A percentile compares a stretch with the other conserved stretches of the same genome.
Conservation (phyloP, 92 coral and sea anemone genomes). For the Nematostella vectensis region DNA sequence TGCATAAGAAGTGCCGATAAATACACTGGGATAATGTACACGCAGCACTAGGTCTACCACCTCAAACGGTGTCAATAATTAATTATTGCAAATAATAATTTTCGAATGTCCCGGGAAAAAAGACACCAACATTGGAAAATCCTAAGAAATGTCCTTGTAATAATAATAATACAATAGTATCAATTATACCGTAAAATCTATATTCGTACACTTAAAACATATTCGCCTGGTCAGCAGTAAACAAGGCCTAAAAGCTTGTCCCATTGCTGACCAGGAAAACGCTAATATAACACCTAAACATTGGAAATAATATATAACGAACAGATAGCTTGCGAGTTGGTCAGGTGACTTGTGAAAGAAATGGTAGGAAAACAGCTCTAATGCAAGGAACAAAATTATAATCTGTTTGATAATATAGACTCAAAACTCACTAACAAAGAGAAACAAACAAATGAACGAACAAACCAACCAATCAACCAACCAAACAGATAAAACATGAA, state of each 20-base stretch:
- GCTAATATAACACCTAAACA: conserved; percentile 71
- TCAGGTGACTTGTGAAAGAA: neutral
- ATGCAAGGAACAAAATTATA: too few species aligned
- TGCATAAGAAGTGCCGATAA: conserved; percentile 94
- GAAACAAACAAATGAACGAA: too few species aligned
- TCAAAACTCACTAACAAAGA: too few species aligned
- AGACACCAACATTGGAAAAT: conserved; percentile 80
- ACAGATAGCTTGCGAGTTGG: neutral
- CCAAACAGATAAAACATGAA: too few species aligned
- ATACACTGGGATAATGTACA: conserved; percentile 77
- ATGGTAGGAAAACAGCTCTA: too few species aligned
- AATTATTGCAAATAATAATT: conserved; percentile 63
- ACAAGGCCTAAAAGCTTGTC: neutral
- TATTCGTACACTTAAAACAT: conserved; percentile 69
- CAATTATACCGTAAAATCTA: conserved; percentile 94
- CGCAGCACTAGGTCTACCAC: conserved; percentile 84
- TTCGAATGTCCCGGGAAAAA: conserved; percentile 49
- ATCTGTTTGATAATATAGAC: too few species aligned
- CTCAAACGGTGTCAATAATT: conserved; percentile 72
- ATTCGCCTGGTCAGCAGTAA: conserved; percentile 7
- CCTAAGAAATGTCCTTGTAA: conserved; percentile 97
- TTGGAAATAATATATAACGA: conserved; percentile 44
- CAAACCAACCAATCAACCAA: too few species aligned
- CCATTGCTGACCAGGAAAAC: conserved; percentile 8
- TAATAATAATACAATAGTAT: conserved; percentile 75